Evolutionary conservation across 2,888 invertebrate species (phyloP).

Genomic region (Celastrina argiolus): DNA sequence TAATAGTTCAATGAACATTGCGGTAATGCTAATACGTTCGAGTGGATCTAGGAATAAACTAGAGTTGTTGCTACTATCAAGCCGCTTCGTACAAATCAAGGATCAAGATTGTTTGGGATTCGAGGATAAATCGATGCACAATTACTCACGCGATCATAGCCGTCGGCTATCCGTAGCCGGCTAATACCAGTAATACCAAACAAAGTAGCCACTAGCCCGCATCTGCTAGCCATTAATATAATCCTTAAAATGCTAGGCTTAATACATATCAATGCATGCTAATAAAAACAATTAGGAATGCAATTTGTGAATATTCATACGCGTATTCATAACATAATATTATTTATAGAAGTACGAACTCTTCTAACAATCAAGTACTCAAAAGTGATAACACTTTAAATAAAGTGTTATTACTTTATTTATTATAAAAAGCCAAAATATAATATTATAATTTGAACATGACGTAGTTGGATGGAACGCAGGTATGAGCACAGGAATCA

Average conservation of each 20-base stretch:
- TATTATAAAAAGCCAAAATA: no score
- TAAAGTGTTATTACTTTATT: no score
- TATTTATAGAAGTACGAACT: not conserved
- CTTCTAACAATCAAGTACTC: not conserved
- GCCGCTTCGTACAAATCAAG: not conserved
- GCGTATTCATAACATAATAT: not conserved
- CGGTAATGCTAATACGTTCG: not conserved
- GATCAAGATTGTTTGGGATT: conserved; percentile 3
- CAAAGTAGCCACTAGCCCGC: not conserved
- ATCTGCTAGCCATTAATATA: not conserved
- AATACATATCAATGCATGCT: not conserved
- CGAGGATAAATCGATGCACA: not conserved
- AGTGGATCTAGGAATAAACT: not conserved
- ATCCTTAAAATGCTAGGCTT: not conserved
- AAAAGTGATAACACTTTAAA: no score
- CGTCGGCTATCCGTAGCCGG: not conserved
- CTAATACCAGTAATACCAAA: not conserved
- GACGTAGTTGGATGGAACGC: no score
- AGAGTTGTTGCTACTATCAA: not conserved
- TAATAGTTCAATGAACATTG: conserved; percentile 1
- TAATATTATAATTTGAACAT: no score
- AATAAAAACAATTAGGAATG: conserved; percentile 3
- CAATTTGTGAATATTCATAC: not conserved
- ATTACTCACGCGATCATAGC: not conserved
- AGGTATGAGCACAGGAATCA: not conserved